Base-by-base conservation (phyloP, 2,888 invertebrate genomes). In the Deroplatys truncata region DNA sequence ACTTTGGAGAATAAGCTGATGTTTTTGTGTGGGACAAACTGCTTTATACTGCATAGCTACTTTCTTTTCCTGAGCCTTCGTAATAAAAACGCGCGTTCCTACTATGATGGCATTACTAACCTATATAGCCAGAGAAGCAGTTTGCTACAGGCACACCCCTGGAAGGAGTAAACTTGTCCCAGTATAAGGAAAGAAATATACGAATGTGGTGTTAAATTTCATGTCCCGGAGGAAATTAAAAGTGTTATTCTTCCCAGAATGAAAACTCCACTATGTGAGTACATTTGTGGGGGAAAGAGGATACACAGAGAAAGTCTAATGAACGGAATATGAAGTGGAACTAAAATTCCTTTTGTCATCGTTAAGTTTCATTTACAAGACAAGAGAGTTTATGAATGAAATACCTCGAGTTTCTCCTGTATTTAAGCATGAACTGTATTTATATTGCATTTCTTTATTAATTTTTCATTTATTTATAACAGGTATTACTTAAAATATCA, bases 221-320 rank as follows among this genome's bases (percentile, higher is more conserved):
- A n/a, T n/a, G 88, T 90, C 90, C 90, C 89, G 89, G 84, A 90
- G 90, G 90, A 90, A 90, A 90, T 90, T 90, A 90, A 89, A 89
- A 87, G 87, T 87, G 87, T 87, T 87, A 82, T 83, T 28, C 35
- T 83, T 72, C 29, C 29, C 56, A 35, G 28, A 82, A 87, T 83
- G 43, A 87, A 83, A 83, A n/a, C 83, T 72, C 87, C 35, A 82
- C 25, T 43, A 35, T 87, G 82, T 86, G 83, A 35, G 83, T 8
- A 87, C 20, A 83, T n/a, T 28, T 83, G 83, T 16, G 13, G 83
- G 56, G 56, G 20, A 72, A 20, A 25, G 85, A 85, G 49, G 28
- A 28, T 28, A 85, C 43, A 49, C 43, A 85, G 31, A 28, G 85
- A 25, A n/a, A 28, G 31, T 29, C 25, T 85, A 89, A 89, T 89